Percentiles rank a stretch among this genome's conserved stretches.
phyloP scores from a whole-genome alignment of 1,140 invertebrate species.

The Hormaphis cornu region DNA sequence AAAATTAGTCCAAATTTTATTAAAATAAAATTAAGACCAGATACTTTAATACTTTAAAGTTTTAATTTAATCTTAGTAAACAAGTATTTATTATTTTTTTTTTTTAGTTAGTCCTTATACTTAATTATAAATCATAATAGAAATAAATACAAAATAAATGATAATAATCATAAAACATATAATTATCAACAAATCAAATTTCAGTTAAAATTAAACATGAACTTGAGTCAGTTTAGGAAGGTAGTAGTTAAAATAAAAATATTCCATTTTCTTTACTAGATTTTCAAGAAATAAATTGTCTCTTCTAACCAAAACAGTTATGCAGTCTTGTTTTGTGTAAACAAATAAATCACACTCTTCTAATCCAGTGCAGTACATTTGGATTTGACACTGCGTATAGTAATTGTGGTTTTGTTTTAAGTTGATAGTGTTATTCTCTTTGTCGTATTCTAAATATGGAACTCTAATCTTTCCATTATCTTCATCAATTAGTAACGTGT shows the following conservation, averaged over 20 bases:
- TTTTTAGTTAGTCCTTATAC: no score
- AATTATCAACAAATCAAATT: neutral
- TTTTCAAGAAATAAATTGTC: constrained; percentile 23
- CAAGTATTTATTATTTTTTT: no score
- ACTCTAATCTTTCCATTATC: neutral
- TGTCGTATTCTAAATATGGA: constrained; percentile 9
- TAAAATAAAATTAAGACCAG: no score
- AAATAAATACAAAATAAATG: no score
- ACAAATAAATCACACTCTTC: constrained; percentile 23
- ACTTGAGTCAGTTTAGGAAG: constrained; percentile 3
- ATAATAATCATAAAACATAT: neutral
- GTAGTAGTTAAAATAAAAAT: constrained; percentile 25
- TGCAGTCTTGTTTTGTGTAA: constrained; percentile 18
- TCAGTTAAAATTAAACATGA: constrained; percentile 1
- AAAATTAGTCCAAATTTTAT: no score
- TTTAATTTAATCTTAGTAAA: no score
- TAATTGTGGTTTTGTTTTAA: constrained; percentile 19
- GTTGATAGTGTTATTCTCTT: neutral
- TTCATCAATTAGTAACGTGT: constrained; percentile 11
- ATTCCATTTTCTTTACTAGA: constrained; percentile 19
- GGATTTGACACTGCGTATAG: constrained; percentile 20
- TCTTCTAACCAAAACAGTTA: constrained; percentile 2
- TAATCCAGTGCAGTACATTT: constrained; percentile 21
- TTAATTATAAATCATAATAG: no score
- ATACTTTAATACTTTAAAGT: no score